A percentile compares a stretch with the other conserved stretches of the same genome.
Evolutionary conservation across 2,113 vertebrate genomes (phyloP).

Genomic region (Caranx ignobilis): DNA sequence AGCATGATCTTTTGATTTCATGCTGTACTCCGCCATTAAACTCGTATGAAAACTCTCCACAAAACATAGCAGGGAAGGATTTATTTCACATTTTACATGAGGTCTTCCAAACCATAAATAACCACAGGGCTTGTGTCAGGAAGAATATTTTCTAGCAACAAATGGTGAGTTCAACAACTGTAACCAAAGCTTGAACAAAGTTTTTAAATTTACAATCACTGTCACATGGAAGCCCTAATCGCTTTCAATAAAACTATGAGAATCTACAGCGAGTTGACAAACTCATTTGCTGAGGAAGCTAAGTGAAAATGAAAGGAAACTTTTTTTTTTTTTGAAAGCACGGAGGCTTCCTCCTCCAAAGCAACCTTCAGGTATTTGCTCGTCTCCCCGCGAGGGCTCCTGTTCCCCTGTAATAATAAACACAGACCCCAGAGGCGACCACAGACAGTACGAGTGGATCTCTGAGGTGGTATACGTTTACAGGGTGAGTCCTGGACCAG

Average conservation of each 20-base stretch:
- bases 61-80: slow-evolving; percentile 45
- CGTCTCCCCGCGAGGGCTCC: slow-evolving; percentile 18
- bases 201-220: slow-evolving; percentile 7
- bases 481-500: slow-evolving; percentile 25
- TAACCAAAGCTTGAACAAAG: not conserved
- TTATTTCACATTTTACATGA: slow-evolving; percentile 57
- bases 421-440: slow-evolving; percentile 24
- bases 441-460: slow-evolving; percentile 56
- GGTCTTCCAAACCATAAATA: slow-evolving; percentile 48
- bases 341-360: slow-evolving; percentile 7
- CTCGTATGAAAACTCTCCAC: slow-evolving; percentile 31
- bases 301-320: slow-evolving; percentile 5
- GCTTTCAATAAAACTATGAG: not conserved
- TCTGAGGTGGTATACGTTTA: slow-evolving; percentile 57
- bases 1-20: slow-evolving; percentile 41
- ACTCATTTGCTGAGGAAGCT: not conserved
- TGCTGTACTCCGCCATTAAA: slow-evolving; percentile 40
- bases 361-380: slow-evolving; percentile 33
- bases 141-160: slow-evolving; percentile 37
- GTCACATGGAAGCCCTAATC: not conserved
- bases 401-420: slow-evolving; percentile 59
- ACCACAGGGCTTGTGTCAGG: slow-evolving; percentile 13
- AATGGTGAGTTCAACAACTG: slow-evolving; percentile 22
- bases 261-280: slow-evolving; percentile 15
- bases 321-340: not conserved